phyloP scores from a whole-genome alignment of 2,888 invertebrate species.

The Embidobia sp. region DNA sequence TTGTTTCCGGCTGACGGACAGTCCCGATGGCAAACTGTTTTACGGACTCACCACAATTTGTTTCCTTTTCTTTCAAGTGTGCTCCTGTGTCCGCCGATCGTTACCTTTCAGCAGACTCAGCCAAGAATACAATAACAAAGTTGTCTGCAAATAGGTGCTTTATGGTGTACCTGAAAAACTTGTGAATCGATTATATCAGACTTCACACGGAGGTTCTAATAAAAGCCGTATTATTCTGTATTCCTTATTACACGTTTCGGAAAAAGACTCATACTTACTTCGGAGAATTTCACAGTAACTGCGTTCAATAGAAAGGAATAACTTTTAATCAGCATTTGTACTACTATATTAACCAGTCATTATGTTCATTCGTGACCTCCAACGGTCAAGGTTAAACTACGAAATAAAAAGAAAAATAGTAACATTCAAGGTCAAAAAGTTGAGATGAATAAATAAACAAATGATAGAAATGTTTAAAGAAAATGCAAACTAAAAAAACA shows the following conservation, averaged over 20 bases:
- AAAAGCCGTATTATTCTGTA: slow-evolving; percentile 18
- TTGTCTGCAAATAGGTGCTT: slow-evolving; percentile 45
- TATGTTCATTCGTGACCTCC: background rate
- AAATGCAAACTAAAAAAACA: too few species aligned
- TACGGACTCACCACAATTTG: slow-evolving; percentile 57
- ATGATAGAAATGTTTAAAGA: too few species aligned
- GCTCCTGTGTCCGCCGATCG: slow-evolving; percentile 28
- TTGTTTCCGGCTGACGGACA: slow-evolving; percentile 61
- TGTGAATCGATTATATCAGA: slow-evolving; percentile 44
- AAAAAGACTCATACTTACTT: slow-evolving; percentile 2
- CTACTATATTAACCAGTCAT: background rate
- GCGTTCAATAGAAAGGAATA: background rate
- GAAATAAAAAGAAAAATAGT: too few species aligned
- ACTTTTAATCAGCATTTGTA: background rate
- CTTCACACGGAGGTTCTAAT: slow-evolving; percentile 48
- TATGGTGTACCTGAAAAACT: slow-evolving; percentile 36
- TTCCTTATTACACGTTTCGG: slow-evolving; percentile 28
- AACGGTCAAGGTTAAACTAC: background rate
- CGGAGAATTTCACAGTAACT: slow-evolving; percentile 3
- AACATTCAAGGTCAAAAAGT: too few species aligned
- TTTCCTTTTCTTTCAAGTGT: slow-evolving; percentile 60
- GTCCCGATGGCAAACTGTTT: slow-evolving; percentile 57
- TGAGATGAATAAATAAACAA: too few species aligned
- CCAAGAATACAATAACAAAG: slow-evolving; percentile 54
- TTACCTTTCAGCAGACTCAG: slow-evolving; percentile 27